Conservation (phyloP, 2,113 vertebrate genomes). For the Gopherus evgoodei region DNA sequence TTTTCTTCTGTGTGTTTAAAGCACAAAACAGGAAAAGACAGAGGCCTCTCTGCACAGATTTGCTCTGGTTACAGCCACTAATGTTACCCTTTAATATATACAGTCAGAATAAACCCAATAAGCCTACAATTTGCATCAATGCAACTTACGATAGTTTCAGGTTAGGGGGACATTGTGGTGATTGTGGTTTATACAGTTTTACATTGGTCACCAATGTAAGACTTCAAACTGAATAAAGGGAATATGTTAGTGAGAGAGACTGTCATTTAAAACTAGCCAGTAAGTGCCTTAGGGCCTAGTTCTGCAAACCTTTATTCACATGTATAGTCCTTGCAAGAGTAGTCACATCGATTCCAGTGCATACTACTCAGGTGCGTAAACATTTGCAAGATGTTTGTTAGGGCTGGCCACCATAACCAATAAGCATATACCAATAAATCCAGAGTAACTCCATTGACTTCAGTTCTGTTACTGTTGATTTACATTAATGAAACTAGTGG, state of each 20-base stretch:
- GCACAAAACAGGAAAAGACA: neutral
- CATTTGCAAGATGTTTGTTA: neutral
- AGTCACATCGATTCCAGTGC: neutral
- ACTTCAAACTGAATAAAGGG: neutral
- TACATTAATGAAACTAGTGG: neutral
- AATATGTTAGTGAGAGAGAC: neutral
- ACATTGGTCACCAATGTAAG: neutral
- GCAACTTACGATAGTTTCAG: neutral
- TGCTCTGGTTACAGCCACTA: neutral
- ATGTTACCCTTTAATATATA: neutral
- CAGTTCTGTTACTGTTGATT: conserved; percentile 15
- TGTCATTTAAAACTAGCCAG: neutral
- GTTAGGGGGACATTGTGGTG: neutral
- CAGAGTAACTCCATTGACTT: neutral
- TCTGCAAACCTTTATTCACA: neutral
- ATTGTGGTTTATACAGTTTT: neutral
- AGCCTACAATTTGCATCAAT: neutral
- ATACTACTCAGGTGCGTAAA: neutral
- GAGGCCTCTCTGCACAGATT: neutral
- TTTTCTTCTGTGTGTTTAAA: neutral
- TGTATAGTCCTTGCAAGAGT: neutral
- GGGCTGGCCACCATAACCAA: neutral
- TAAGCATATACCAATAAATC: neutral
- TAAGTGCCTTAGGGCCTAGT: neutral
- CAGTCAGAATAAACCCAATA: neutral